Conservation (phyloP, 2,888 invertebrate species). For the Chironomus tentans region DNA sequence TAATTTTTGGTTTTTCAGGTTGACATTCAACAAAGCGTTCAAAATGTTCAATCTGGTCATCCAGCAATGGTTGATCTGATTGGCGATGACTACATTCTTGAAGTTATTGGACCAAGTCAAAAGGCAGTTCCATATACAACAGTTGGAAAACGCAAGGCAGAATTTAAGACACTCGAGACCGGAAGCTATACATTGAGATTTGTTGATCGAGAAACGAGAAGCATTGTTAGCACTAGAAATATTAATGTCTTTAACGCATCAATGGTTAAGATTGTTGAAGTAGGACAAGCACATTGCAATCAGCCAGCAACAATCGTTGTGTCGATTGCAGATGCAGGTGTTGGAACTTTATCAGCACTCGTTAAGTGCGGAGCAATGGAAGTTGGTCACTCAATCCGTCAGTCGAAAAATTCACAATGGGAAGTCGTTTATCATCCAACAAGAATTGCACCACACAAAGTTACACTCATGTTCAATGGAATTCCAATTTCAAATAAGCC, state of each 20-base stretch:
- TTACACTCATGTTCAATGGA: constrained; percentile 79
- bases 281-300: constrained; percentile 70
- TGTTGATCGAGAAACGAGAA: constrained; percentile 50
- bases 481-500: constrained; percentile 55
- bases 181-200: constrained; percentile 65
- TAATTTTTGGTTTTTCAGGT: not conserved
- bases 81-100: constrained; percentile 53
- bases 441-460: constrained; percentile 75
- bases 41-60: constrained; percentile 58
- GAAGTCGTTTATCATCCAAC: constrained; percentile 83
- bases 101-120: constrained; percentile 57
- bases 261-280: constrained; percentile 60
- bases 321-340: constrained; percentile 70
- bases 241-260: constrained; percentile 74
- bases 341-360: constrained; percentile 69
- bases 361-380: constrained; percentile 73
- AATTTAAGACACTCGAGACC: constrained; percentile 66
- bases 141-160: constrained; percentile 52
- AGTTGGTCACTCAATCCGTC: constrained; percentile 71
- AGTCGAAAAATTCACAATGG: constrained; percentile 60
- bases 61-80: constrained; percentile 54
- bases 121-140: constrained; percentile 53
- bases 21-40: constrained; percentile 59
- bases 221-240: constrained; percentile 53
- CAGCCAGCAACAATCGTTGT: constrained; percentile 73